These are phyloP conservation scores for Scelioninae gen. 1 DNA, from an alignment of 2,888 invertebrate species.

Conservation along the genomic window DNA sequence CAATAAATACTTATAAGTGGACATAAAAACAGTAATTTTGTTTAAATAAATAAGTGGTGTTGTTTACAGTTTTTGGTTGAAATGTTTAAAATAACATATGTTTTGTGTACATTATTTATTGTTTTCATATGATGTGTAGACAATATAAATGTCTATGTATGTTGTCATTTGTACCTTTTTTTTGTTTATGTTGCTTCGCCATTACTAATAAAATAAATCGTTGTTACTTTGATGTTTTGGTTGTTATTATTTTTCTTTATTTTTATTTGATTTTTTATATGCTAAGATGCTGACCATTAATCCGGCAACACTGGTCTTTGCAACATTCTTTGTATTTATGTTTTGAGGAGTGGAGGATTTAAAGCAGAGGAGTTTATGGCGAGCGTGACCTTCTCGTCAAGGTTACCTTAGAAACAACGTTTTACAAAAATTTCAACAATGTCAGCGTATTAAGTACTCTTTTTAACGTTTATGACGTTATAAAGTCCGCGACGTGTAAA, in stretches of 20 bases:
- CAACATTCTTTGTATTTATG: conserved; percentile 37
- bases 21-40: too few relatives aligned
- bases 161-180: too few relatives aligned
- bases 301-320: conserved; percentile 43
- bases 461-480: conserved; percentile 40
- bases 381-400: conserved; percentile 47
- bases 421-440: conserved; percentile 46
- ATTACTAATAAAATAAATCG: too few relatives aligned
- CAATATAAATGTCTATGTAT: too few relatives aligned
- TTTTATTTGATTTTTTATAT: not conserved
- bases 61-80: too few relatives aligned
- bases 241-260: not conserved
- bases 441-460: conserved; percentile 23
- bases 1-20: too few relatives aligned
- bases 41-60: too few relatives aligned
- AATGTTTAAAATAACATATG: too few relatives aligned
- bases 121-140: too few relatives aligned
- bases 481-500: conserved; percentile 19
- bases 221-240: too few relatives aligned
- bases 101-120: too few relatives aligned
- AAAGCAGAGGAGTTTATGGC: conserved; percentile 45
- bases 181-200: too few relatives aligned
- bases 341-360: conserved; percentile 37
- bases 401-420: conserved; percentile 38
- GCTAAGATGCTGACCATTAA: conserved; percentile 23